Evolutionary conservation across 2,113 vertebrate genomes (phyloP), one percentile per base, ranked within the genome.

Genomic region (Paralichthys olivaceus): DNA sequence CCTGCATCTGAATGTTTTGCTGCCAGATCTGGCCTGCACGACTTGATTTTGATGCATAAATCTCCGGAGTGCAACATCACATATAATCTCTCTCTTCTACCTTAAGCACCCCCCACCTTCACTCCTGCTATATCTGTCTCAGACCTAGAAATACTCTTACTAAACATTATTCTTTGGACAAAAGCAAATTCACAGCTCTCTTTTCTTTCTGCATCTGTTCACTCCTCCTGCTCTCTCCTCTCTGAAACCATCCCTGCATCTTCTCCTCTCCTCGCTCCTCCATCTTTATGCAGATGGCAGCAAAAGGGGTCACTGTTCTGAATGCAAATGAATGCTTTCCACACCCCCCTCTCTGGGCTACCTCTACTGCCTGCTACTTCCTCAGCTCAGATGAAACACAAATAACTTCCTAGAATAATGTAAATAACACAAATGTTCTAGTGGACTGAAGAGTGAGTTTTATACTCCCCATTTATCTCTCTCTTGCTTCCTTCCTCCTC

Each of bases 211-310:
- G 67, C 77, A 82, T 90, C 77, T 78, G 71, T 77, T 86, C 56
- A 72, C 26, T 64, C 78, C 15, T 79, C 68, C 69, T 82, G 69
- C 79, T 79, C 75, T 60, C 12, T 73, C 58, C 73, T 90, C 72
- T 67, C 79, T 86, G 61, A 81, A 83, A 83, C 54, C 80, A 69
- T 77, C 66, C 82, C 72, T 79, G 81, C 78, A 77, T 81, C 78
- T 55, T 77, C 81, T 84, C 73, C 69, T 84, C 55, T 25, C 13
- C 23, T 56, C 25, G 64, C 76, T 79, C 62, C 79, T 89, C 83
- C 86, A 87, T 91, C 87, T 89, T 89, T 91, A 91, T 93, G 89
- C 89, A 88, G 91, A 90, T 92, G 87, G 84, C 43, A 47, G 86
- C 72, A 84, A 90, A 90, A 90, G 84, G 85, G 88, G 84, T 91